Conservation (phyloP, 2,888 invertebrate species). For the Melolontha melolontha region DNA sequence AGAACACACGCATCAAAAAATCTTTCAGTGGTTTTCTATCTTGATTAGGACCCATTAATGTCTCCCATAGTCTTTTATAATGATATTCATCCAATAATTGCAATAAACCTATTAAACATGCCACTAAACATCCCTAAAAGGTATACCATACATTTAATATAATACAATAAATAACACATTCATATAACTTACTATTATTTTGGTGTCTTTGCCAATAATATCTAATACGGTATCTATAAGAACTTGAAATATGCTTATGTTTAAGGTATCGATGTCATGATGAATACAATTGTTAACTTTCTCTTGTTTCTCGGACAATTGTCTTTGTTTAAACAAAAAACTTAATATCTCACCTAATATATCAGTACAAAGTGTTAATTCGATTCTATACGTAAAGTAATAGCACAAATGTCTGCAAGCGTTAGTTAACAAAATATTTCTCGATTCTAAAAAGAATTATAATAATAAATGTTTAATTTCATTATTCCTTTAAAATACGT, state of each 20-base stretch:
- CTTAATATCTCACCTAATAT: slow-evolving; percentile 88
- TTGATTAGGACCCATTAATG: slow-evolving; percentile 74
- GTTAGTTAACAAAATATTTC: slow-evolving; percentile 84
- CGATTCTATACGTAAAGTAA: slow-evolving; percentile 85
- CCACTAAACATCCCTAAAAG: slow-evolving; percentile 84
- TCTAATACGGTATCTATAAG: slow-evolving; percentile 87
- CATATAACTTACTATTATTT: slow-evolving; percentile 53
- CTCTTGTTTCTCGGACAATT: slow-evolving; percentile 66
- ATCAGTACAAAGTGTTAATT: slow-evolving; percentile 85
- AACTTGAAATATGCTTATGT: slow-evolving; percentile 84
- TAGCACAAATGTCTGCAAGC: slow-evolving; percentile 88
- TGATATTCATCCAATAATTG: slow-evolving; percentile 90
- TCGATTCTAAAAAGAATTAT: slow-evolving; percentile 74
- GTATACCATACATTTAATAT: slow-evolving; percentile 12
- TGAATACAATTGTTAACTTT: slow-evolving; percentile 75
- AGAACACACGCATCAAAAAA: slow-evolving; percentile 84
- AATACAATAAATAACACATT: not conserved
- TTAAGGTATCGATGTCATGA: slow-evolving; percentile 86
- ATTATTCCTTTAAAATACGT: slow-evolving; percentile 41
- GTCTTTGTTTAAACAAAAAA: slow-evolving; percentile 70
- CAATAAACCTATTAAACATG: slow-evolving; percentile 86
- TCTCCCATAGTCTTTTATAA: slow-evolving; percentile 88
- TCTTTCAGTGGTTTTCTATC: slow-evolving; percentile 88
- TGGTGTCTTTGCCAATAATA: slow-evolving; percentile 77
- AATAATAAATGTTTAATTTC: slow-evolving; percentile 39